These are phyloP conservation scores for Columba janthina DNA, from an alignment of 2,113 vertebrate species.

Conservation along the genomic window DNA sequence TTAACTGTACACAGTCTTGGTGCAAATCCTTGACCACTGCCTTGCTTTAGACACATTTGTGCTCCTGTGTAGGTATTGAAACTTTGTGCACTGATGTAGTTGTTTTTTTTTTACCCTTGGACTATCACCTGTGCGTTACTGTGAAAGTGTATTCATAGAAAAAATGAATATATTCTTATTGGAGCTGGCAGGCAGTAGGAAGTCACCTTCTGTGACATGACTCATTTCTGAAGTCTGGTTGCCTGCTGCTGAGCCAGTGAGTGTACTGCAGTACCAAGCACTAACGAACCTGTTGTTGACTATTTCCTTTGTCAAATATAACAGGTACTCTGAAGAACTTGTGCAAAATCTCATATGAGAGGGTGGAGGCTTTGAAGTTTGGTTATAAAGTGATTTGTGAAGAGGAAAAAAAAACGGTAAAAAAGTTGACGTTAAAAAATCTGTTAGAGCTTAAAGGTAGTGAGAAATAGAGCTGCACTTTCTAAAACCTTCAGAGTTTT, in stretches of 20 bases:
- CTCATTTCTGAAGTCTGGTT: background rate
- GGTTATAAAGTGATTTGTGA: background rate
- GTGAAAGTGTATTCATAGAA: background rate
- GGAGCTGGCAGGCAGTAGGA: background rate
- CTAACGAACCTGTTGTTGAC: background rate
- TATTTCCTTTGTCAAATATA: background rate
- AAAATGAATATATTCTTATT: background rate
- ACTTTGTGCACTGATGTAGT: background rate
- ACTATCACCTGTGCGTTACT: background rate
- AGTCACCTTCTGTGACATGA: background rate
- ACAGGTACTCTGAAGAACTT: background rate
- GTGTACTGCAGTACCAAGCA: background rate
- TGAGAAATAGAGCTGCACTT: background rate
- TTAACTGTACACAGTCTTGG: background rate
- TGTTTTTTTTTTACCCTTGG: background rate
- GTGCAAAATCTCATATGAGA: background rate
- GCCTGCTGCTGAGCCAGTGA: background rate
- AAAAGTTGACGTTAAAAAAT: background rate
- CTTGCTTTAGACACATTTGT: background rate
- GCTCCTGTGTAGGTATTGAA: background rate
- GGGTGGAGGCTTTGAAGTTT: background rate
- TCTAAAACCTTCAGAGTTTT: background rate
- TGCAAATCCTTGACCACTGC: background rate
- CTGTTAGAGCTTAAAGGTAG: background rate
- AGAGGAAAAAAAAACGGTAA: background rate